Conservation (phyloP, 2,797 vertebrate species). For the Pangasius larnaudii region DNA sequence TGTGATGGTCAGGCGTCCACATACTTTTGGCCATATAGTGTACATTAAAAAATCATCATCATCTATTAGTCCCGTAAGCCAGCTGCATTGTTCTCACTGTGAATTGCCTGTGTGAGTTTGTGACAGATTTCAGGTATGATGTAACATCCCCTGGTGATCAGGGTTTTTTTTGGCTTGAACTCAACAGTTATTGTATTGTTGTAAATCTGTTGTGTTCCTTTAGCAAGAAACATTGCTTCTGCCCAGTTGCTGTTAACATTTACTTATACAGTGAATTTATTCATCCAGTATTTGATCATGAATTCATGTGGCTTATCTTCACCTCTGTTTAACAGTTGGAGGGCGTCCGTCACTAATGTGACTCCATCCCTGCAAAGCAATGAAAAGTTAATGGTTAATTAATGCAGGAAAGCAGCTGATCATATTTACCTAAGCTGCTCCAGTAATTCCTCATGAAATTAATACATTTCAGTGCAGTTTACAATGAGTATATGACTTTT, state of each 20-base stretch:
- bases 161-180: not conserved
- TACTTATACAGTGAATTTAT: not conserved
- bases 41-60: not conserved
- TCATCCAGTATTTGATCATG: not conserved
- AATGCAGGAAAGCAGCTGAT: not conserved
- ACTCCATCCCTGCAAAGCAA: not conserved
- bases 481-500: not conserved
- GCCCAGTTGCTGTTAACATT: not conserved
- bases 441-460: not conserved
- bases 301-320: not conserved
- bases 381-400: not conserved
- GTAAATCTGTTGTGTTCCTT: not conserved
- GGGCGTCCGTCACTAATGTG: not conserved
- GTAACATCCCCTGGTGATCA: not conserved
- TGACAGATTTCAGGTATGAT: not conserved
- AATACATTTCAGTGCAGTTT: not conserved
- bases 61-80: not conserved
- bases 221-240: constrained; percentile 2
- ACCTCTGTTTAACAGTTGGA: not conserved
- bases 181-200: not conserved
- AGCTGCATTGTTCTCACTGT: not conserved
- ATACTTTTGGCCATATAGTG: not conserved
- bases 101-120: not conserved
- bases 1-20: not conserved
- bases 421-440: not conserved